phyloP scores from a whole-genome alignment of 2,113 vertebrate species.

The Myanophis thanlyinensis region DNA sequence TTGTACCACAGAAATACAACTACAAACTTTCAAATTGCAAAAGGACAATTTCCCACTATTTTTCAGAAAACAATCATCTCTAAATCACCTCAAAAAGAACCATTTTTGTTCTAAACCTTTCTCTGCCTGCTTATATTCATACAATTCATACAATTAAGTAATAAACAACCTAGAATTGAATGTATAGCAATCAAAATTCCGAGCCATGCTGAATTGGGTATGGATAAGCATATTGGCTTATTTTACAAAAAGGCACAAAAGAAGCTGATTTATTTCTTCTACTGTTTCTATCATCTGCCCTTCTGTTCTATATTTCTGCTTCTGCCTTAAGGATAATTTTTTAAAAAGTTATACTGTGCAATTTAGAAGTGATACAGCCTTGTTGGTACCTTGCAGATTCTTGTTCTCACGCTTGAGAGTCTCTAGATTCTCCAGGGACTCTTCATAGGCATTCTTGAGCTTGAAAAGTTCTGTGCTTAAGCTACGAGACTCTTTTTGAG shows the following conservation, averaged over 20 bases:
- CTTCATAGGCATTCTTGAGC: conserved; percentile 88
- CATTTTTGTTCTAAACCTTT: not conserved
- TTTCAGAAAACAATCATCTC: not conserved
- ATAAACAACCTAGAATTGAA: not conserved
- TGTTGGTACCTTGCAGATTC: conserved; percentile 85
- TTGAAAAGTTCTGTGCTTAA: conserved; percentile 94
- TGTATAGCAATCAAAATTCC: not conserved
- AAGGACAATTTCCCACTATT: not conserved
- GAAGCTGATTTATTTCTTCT: not conserved
- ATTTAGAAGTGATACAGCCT: not conserved
- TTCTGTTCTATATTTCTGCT: not conserved
- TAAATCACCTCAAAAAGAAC: not conserved
- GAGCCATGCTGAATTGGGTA: not conserved
- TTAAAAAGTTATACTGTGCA: not conserved
- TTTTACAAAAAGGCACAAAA: not conserved
- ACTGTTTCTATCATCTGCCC: not conserved
- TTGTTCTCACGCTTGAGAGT: conserved; percentile 91
- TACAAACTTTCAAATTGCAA: not conserved
- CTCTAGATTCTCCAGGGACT: conserved; percentile 88
- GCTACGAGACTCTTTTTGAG: conserved; percentile 85
- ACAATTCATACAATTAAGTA: not conserved
- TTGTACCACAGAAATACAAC: not conserved
- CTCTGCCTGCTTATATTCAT: not conserved
- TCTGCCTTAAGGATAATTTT: not conserved
- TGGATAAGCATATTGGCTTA: not conserved